phyloP scores from a whole-genome alignment of 2,888 invertebrate species.

The Mythimna lalbum region DNA sequence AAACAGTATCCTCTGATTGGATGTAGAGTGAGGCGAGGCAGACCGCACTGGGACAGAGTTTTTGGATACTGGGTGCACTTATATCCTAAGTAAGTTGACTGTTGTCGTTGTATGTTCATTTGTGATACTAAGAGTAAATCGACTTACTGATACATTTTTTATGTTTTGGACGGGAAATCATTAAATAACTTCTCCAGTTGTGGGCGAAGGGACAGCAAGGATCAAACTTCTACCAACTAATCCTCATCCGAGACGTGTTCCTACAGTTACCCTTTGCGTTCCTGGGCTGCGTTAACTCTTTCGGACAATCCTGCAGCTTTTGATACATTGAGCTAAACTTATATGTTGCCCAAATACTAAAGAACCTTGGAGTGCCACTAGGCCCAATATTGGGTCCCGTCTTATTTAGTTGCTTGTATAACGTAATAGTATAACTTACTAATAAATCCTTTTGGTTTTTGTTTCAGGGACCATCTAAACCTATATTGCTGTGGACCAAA shows the following conservation, averaged over 20 bases:
- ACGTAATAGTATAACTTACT: neutral
- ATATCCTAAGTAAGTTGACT: slow-evolving; percentile 82
- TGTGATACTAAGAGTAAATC: no score
- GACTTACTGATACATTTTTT: no score
- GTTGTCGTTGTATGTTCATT: neutral
- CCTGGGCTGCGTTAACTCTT: no score
- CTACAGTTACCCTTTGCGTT: no score
- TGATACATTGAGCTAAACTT: neutral
- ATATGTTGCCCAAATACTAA: no score
- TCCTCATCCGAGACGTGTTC: no score
- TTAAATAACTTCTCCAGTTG: no score
- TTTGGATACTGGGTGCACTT: slow-evolving; percentile 89
- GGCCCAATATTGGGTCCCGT: slow-evolving; percentile 3
- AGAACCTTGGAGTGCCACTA: slow-evolving; percentile 27
- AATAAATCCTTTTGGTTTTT: slow-evolving; percentile 34
- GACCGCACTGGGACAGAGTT: slow-evolving; percentile 87
- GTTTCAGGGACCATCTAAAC: slow-evolving; percentile 81
- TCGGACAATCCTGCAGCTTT: neutral
- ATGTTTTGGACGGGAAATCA: no score
- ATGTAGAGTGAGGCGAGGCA: slow-evolving; percentile 82
- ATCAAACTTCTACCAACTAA: no score
- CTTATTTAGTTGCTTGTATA: neutral
- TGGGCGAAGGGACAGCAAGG: no score
- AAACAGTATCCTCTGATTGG: slow-evolving; percentile 83
- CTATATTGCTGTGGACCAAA: slow-evolving; percentile 89